Percentiles rank a stretch among this genome's conserved stretches.
Conservation (phyloP, 1,140 invertebrate genomes). For the Conus betulinus region DNA sequence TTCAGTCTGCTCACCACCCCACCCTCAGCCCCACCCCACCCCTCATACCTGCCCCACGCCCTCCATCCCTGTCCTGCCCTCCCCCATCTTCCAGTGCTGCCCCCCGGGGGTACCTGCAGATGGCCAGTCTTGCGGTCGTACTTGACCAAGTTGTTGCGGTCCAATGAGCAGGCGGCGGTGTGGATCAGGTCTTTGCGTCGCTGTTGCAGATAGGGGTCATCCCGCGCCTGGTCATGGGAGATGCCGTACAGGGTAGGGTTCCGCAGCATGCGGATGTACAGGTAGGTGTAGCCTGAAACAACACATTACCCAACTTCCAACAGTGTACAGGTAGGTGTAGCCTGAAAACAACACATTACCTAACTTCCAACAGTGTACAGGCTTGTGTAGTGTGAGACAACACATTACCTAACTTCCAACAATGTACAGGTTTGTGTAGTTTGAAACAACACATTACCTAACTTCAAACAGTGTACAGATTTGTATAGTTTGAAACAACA, state of each 20-base stretch:
- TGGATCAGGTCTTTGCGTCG: constrained; percentile 97
- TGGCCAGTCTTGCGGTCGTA: constrained; percentile 97
- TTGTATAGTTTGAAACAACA: too few species aligned
- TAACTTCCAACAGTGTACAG: too few species aligned
- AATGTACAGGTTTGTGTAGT: too few species aligned
- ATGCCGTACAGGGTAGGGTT: constrained; percentile 92
- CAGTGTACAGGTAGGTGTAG: too few species aligned
- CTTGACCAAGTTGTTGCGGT: constrained; percentile 93
- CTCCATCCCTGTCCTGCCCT: background rate
- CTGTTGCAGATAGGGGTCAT: constrained; percentile 89
- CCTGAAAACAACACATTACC: too few species aligned
- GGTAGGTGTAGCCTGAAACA: constrained; percentile 88
- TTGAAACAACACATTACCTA: too few species aligned
- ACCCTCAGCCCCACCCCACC: too few species aligned
- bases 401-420: too few species aligned
- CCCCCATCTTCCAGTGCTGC: background rate
- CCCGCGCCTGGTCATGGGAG: constrained; percentile 82
- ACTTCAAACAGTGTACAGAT: too few species aligned
- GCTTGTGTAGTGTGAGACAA: too few species aligned
- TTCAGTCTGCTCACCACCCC: background rate
- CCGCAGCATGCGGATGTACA: constrained; percentile 87
- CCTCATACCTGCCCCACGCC: too few species aligned
- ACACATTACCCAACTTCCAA: too few species aligned
- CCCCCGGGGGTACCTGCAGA: constrained; percentile 81
- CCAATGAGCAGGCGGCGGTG: constrained; percentile 93